Percentiles rank a stretch among this genome's conserved stretches.
phyloP scores from a whole-genome alignment of 92 coral and sea anemone genomes.

The Parazoanthus atlanticus region DNA sequence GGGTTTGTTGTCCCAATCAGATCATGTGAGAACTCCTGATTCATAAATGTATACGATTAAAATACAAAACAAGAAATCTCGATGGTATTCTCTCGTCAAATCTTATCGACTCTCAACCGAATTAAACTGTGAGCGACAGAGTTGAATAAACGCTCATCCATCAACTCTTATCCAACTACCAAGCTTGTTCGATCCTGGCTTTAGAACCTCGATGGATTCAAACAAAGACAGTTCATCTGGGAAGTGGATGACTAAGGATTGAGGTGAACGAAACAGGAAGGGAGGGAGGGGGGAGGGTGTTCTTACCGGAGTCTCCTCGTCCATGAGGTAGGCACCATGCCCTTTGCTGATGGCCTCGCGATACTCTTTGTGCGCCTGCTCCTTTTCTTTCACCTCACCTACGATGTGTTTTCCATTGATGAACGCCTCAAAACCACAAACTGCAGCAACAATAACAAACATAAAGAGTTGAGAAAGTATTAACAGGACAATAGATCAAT shows the following conservation, averaged over 20 bases:
- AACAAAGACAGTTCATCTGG: no score
- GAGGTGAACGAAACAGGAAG: neutral
- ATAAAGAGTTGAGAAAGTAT: neutral
- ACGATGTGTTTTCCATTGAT: constrained; percentile 96
- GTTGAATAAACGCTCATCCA: no score
- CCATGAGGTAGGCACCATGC: constrained; percentile 99
- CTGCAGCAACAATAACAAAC: constrained; percentile 35
- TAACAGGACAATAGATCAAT: neutral
- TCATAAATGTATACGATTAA: no score
- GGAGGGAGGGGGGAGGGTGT: neutral
- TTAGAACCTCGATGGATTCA: no score
- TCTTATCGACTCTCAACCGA: no score
- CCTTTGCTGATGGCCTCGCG: constrained; percentile 98
- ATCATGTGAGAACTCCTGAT: no score
- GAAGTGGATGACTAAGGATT: neutral
- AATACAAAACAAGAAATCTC: no score
- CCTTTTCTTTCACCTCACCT: constrained; percentile 98
- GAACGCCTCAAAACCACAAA: constrained; percentile 97
- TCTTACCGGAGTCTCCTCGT: constrained; percentile 98
- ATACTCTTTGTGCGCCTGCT: constrained; percentile 95
- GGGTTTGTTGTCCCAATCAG: no score
- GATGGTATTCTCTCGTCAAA: no score
- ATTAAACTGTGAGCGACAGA: no score
- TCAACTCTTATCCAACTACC: no score
- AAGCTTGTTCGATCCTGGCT: no score